Evolutionary conservation across 1,140 invertebrate genomes (phyloP).

Genomic region (Papilio machaon): DNA sequence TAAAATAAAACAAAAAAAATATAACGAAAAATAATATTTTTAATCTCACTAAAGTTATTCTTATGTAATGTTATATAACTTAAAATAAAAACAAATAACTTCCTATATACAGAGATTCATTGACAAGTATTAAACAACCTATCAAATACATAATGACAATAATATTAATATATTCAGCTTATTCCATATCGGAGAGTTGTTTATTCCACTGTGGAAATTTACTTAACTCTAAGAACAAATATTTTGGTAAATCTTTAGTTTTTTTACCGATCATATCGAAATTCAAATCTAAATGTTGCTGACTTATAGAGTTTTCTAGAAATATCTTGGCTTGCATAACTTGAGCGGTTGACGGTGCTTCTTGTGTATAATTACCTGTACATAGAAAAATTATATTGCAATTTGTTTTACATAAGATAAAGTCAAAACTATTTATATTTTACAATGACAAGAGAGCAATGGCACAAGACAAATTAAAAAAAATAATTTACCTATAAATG

Average conservation of each 20-base stretch:
- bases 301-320: constrained; percentile 44
- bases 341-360: constrained; percentile 39
- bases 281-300: constrained; percentile 42
- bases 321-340: constrained; percentile 47
- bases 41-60: constrained; percentile 2
- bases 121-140: neutral
- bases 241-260: constrained; percentile 40
- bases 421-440: neutral
- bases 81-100: neutral
- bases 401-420: neutral
- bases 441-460: neutral
- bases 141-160: neutral
- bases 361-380: constrained; percentile 49
- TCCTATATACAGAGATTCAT: neutral
- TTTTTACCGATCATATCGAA: constrained; percentile 46
- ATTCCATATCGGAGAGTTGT: constrained; percentile 35
- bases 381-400: constrained; percentile 13
- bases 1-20: neutral
- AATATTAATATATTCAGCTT: neutral
- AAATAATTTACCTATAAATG: constrained; percentile 48
- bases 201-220: constrained; percentile 44
- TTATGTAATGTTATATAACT: neutral
- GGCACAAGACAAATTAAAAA: neutral
- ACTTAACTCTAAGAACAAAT: constrained; percentile 42
- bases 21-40: constrained; percentile 6